Conservation (phyloP, 1,140 invertebrate genomes). For the Halictus rubicundus region DNA sequence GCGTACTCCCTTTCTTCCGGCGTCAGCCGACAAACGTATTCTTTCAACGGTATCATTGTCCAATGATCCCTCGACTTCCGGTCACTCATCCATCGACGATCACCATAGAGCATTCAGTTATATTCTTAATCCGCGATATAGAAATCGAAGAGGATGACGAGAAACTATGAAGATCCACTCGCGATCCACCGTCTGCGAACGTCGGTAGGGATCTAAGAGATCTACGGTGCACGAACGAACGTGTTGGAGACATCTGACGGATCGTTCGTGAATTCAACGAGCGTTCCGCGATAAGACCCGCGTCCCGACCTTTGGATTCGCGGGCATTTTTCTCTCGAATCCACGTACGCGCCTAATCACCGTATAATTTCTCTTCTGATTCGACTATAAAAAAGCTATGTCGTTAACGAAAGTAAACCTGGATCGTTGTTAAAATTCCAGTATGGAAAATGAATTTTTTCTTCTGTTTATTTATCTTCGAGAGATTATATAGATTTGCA, state of each 20-base stretch:
- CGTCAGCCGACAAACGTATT: conserved; percentile 48
- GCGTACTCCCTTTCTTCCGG: conserved; percentile 66
- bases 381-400: too few species aligned
- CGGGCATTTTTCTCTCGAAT: too few species aligned
- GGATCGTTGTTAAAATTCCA: too few species aligned
- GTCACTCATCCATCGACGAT: neutral
- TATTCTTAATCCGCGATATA: neutral
- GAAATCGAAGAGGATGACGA: neutral
- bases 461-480: too few species aligned
- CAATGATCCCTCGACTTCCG: neutral
- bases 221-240: conserved; percentile 16
- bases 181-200: neutral
- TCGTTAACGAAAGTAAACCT: too few species aligned
- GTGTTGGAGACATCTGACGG: conserved; percentile 21
- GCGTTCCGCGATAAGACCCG: neutral
- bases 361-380: too few species aligned
- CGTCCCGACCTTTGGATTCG: neutral
- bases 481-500: too few species aligned
- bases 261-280: too few species aligned
- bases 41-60: conserved; percentile 7
- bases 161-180: neutral
- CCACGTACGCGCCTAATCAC: too few species aligned
- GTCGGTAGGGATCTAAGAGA: conserved; percentile 6
- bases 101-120: too few species aligned
- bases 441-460: too few species aligned